Base-by-base conservation (phyloP, 2,888 invertebrate species). In the Drosophila suboccidentalis region DNA sequence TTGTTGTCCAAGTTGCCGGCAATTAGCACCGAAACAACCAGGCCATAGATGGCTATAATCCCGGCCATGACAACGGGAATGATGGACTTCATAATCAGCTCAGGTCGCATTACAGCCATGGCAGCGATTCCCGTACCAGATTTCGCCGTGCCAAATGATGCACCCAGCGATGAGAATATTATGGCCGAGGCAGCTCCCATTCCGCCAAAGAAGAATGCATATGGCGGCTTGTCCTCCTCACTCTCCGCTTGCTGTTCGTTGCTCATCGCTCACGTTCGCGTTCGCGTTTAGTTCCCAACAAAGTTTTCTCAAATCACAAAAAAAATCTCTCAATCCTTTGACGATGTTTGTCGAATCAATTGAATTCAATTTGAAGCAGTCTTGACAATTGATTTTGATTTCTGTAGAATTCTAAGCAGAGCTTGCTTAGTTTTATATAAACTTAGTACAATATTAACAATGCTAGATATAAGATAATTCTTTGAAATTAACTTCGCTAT, bases 101-200 rank as follows among this genome's bases (percentile, higher is more conserved):
- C 99, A 67, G 99, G 99, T 94, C 98, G 95, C 97, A 99, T 98
- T 91, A 99, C 99, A 85, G 99, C 98, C 99, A 99, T 99, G 91
- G 99, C 98, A 80, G 99, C 98, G 10, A 88, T 84, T 0, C 89
- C 84, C 0, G 84, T 75, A 8, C 89, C 84, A 0, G 87, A 82
- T 13, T 80, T 88, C 0, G 84, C 84, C 1, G 84, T 84, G 2
- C 84, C 84, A 44, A 71, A 84, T 0, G 84, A 78, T 0, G 84
- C 84, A 97, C 91, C 99, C 88, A 99, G 94, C 84, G 99, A 99
- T 80, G 98, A 98, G 94, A 99, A 97, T 65, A 99, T 99, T 84
- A 99, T 99, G 77, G 98, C 96, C 82, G 99, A 94, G 90, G 99
- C 99, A 67, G 99, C 98, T 72, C 99, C 99, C 93, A 99, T 95